Evolutionary conservation across 2,888 invertebrate genomes (phyloP).

Genomic region (Mythimna vitellina): DNA sequence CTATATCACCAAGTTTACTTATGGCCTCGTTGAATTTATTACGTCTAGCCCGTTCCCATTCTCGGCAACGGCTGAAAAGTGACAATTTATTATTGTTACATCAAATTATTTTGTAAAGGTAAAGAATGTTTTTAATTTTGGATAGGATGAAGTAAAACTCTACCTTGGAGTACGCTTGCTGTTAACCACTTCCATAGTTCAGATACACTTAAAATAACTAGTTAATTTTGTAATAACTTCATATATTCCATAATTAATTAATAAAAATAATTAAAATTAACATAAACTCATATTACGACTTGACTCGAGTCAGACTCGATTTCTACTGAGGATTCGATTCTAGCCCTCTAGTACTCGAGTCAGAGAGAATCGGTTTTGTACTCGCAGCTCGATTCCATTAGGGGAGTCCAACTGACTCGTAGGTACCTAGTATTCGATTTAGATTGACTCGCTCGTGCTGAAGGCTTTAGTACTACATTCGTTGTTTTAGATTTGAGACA

Average conservation of each 20-base stretch:
- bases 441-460: no score
- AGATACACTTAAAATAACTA: background rate
- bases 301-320: no score
- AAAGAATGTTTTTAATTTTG: conserved; percentile 24
- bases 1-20: conserved; percentile 81
- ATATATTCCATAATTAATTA: background rate
- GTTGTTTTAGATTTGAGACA: no score
- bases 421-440: no score
- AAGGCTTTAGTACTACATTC: no score
- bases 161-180: conserved; percentile 81
- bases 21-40: conserved; percentile 91
- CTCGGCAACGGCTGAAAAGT: conserved; percentile 90
- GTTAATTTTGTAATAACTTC: background rate
- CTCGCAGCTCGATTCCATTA: no score
- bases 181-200: conserved; percentile 71
- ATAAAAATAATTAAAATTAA: no score
- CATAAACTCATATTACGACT: no score
- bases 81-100: background rate
- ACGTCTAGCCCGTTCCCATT: conserved; percentile 93
- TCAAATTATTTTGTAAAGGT: conserved; percentile 8
- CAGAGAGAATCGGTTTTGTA: no score
- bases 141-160: conserved; percentile 24
- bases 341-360: no score
- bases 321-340: no score
- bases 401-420: no score